A percentile compares a stretch with the other conserved stretches of the same genome.
These are phyloP conservation scores for Timandra comae DNA, from an alignment of 2,888 invertebrate genomes.

Conservation along the genomic window DNA sequence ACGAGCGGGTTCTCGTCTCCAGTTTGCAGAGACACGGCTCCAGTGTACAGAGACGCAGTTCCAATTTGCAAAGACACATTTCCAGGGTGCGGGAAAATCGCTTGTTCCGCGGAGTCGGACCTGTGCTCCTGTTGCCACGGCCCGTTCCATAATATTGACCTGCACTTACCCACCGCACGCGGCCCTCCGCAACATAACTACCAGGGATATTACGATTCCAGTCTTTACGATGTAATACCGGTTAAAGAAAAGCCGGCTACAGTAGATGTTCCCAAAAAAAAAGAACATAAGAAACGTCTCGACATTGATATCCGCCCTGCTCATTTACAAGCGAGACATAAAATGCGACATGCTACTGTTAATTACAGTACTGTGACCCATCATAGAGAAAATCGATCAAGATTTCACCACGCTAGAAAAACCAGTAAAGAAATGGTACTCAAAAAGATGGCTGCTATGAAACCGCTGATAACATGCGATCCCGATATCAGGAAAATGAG, in stretches of 20 bases:
- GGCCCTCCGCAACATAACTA: conserved; percentile 15
- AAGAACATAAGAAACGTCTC: conserved; percentile 21
- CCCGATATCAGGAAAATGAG: conserved; percentile 11
- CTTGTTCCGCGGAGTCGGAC: conserved; percentile 48
- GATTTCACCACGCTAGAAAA: neutral
- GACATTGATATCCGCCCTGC: conserved; percentile 24
- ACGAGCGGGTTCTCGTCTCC: conserved; percentile 49
- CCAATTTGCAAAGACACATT: no score
- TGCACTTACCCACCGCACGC: conserved; percentile 23
- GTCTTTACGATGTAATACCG: conserved; percentile 53
- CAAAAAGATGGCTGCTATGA: conserved; percentile 14
- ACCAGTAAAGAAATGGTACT: conserved; percentile 11
- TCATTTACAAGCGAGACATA: conserved; percentile 1
- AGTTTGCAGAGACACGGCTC: conserved; percentile 29
- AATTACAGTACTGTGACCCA: conserved; percentile 23
- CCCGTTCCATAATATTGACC: conserved; percentile 47
- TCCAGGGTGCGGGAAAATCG: no score
- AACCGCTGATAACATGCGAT: conserved; percentile 12
- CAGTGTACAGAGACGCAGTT: conserved; percentile 3
- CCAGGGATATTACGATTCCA: conserved; percentile 47
- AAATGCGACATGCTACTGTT: conserved; percentile 17
- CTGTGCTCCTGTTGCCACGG: conserved; percentile 51
- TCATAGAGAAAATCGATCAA: conserved; percentile 5
- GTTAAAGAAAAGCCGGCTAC: conserved; percentile 47
- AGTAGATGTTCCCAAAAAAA: conserved; percentile 24